Conservation (phyloP, 1,140 invertebrate genomes). For the Triops longicaudatus region DNA sequence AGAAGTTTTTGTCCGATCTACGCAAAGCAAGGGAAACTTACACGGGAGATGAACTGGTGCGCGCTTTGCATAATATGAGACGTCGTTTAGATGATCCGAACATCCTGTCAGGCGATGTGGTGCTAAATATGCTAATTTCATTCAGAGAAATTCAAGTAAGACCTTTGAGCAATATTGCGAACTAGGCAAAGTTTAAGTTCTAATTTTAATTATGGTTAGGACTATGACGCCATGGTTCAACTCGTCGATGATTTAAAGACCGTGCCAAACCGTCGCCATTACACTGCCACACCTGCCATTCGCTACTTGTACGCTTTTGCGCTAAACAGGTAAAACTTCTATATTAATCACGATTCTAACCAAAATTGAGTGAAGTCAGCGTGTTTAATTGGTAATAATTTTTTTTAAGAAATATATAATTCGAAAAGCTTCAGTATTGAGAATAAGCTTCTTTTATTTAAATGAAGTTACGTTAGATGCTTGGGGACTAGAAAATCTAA, state of each 20-base stretch:
- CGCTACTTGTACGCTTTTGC: slow-evolving; percentile 94
- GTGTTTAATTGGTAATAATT: no score
- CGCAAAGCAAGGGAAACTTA: slow-evolving; percentile 83
- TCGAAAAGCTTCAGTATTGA: no score
- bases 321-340: slow-evolving; percentile 63
- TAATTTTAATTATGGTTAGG: slow-evolving; percentile 44
- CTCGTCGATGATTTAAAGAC: slow-evolving; percentile 89
- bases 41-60: slow-evolving; percentile 74
- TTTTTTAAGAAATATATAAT: no score
- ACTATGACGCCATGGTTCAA: slow-evolving; percentile 97
- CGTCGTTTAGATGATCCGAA: slow-evolving; percentile 92
- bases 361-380: no score
- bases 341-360: no score
- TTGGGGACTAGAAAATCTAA: no score
- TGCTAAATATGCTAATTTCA: slow-evolving; percentile 84
- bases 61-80: slow-evolving; percentile 79
- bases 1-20: slow-evolving; percentile 92
- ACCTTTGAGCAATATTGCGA: background rate
- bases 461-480: no score
- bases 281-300: slow-evolving; percentile 81
- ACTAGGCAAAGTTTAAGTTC: background rate
- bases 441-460: no score
- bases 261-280: slow-evolving; percentile 83
- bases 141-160: slow-evolving; percentile 77
- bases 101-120: slow-evolving; percentile 86